These are phyloP conservation scores for Automeris io DNA, from an alignment of 2,888 invertebrate species.

Conservation along the genomic window DNA sequence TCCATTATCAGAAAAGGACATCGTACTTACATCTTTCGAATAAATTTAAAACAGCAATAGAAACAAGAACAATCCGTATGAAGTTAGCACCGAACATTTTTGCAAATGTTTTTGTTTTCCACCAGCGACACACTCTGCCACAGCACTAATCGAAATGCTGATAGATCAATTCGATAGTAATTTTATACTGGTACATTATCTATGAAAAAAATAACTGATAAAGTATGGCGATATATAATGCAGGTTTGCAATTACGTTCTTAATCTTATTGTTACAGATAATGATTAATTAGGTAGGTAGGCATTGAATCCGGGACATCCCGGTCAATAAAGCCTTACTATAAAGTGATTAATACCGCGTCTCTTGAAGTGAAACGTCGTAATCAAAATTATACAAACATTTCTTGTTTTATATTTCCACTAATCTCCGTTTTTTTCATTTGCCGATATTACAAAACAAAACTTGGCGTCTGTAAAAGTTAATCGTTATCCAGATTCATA, in stretches of 20 bases:
- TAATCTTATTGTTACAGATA: constrained; percentile 1
- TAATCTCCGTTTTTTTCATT: too few relatives aligned
- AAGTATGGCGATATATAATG: constrained; percentile 6
- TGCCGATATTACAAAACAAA: too few relatives aligned
- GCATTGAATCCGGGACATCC: constrained; percentile 1
- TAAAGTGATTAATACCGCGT: too few relatives aligned
- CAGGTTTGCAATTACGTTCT: background rate
- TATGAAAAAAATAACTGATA: constrained; percentile 18
- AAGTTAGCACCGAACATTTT: constrained; percentile 1
- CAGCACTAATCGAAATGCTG: constrained; percentile 19
- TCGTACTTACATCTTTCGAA: background rate
- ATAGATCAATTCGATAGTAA: constrained; percentile 21
- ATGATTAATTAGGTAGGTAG: too few relatives aligned
- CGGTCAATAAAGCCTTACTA: background rate
- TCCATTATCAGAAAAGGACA: too few relatives aligned
- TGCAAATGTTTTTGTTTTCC: constrained; percentile 4
- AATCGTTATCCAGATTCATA: too few relatives aligned
- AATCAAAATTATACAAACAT: too few relatives aligned
- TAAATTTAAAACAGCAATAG: background rate
- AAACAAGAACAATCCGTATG: background rate
- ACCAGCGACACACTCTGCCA: constrained; percentile 10
- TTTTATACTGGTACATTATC: constrained; percentile 26
- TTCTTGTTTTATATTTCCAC: too few relatives aligned
- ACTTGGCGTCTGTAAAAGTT: too few relatives aligned
- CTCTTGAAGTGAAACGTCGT: too few relatives aligned